Percentiles rank a stretch among this genome's conserved stretches.
Conservation (phyloP, 2,888 invertebrate genomes). For the Liopterus haemorrhoidalis region DNA sequence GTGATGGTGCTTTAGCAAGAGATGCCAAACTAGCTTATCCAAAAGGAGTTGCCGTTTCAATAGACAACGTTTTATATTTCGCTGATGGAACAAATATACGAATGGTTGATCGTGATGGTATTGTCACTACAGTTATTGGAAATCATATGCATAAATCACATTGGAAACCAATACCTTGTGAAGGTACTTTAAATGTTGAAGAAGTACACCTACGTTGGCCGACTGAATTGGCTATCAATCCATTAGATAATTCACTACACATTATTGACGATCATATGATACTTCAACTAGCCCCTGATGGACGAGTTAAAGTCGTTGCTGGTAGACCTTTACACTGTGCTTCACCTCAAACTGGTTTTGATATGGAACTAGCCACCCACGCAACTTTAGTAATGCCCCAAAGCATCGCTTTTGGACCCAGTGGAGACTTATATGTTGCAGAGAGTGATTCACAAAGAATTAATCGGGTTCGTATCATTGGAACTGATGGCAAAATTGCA, state of each 20-base stretch:
- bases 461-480: conserved; percentile 83
- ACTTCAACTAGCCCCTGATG: conserved; percentile 83
- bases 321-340: conserved; percentile 91
- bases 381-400: conserved; percentile 90
- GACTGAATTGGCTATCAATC: conserved; percentile 89
- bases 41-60: conserved; percentile 91
- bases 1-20: conserved; percentile 87
- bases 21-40: conserved; percentile 94
- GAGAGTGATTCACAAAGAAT: conserved; percentile 94
- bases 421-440: conserved; percentile 88
- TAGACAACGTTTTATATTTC: conserved; percentile 87
- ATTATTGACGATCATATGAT: conserved; percentile 97
- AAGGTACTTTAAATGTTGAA: conserved; percentile 84
- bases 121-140: conserved; percentile 86
- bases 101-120: conserved; percentile 87
- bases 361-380: conserved; percentile 82
- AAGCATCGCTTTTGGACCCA: conserved; percentile 87
- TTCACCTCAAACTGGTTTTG: conserved; percentile 70
- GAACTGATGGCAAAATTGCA: conserved; percentile 87
- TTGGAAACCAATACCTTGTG: conserved; percentile 90
- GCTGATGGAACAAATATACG: conserved; percentile 91
- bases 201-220: conserved; percentile 95
- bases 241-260: conserved; percentile 88
- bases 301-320: conserved; percentile 85
- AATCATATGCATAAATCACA: conserved; percentile 90